These are phyloP conservation scores for Macrochelys suwanniensis DNA, from an alignment of 2,797 vertebrate species.

Conservation along the genomic window DNA sequence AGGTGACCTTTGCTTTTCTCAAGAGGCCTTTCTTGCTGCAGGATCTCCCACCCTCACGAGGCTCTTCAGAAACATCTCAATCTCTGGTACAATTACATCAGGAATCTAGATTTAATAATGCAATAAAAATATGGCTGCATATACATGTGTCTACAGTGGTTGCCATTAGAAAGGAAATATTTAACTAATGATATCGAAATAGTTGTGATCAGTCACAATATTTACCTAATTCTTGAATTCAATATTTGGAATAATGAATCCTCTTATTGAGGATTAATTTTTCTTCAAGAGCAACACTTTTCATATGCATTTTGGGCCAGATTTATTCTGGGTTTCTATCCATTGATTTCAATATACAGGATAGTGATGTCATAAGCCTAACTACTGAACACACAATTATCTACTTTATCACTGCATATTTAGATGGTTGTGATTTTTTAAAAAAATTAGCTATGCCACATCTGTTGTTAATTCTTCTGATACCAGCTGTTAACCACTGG, in stretches of 20 bases:
- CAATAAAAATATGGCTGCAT: not conserved
- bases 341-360: not conserved
- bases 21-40: not conserved
- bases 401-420: not conserved
- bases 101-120: not conserved
- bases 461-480: not conserved
- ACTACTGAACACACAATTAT: not conserved
- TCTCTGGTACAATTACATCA: accelerated
- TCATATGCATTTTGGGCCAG: not conserved
- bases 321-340: not conserved
- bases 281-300: not conserved
- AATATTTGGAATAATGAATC: not conserved
- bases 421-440: not conserved
- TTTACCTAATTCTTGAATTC: accelerated
- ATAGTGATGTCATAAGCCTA: too few species aligned
- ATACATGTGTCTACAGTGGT: not conserved
- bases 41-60: not conserved
- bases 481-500: not conserved
- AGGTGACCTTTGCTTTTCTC: not conserved
- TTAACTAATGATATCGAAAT: not conserved
- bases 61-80: not conserved
- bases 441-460: not conserved
- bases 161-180: not conserved
- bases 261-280: not conserved
- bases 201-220: not conserved